phyloP scores from a whole-genome alignment of 1,140 invertebrate genomes.

The Drosophila pruinosa region DNA sequence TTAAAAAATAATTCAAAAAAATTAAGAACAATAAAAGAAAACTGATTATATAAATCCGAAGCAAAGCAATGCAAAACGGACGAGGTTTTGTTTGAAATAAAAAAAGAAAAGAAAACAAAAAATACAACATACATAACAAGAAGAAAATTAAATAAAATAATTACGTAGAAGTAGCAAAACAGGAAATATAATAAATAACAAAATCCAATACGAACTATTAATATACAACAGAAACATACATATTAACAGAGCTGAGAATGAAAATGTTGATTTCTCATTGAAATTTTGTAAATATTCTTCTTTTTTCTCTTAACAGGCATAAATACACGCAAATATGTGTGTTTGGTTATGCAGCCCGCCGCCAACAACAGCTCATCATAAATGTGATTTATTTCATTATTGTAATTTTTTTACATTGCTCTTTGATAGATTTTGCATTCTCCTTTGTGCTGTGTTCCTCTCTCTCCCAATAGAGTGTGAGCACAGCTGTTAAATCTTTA shows the following conservation, averaged over 20 bases:
- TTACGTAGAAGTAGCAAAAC: neutral
- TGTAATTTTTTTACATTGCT: too few species aligned
- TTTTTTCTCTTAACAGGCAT: neutral
- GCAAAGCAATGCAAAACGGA: neutral
- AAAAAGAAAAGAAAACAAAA: neutral
- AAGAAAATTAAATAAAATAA: neutral
- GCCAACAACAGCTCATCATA: too few species aligned
- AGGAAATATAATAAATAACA: neutral
- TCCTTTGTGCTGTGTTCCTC: too few species aligned
- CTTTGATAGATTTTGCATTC: too few species aligned
- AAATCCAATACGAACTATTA: neutral
- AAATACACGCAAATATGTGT: neutral
- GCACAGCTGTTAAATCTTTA: too few species aligned
- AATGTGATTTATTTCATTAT: too few species aligned
- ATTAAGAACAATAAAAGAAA: constrained; percentile 31
- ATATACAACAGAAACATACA: neutral
- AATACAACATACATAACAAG: neutral
- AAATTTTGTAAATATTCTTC: constrained; percentile 24
- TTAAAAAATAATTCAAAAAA: constrained; percentile 36
- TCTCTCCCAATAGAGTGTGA: too few species aligned
- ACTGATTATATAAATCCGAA: constrained; percentile 1
- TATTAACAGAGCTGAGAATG: constrained; percentile 1
- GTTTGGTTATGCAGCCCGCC: too few species aligned
- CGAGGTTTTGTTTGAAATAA: neutral
- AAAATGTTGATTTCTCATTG: neutral